Evolutionary conservation across 53 echinoderm and acorn worm genomes (phyloP).

Genomic region (Holothuria scabra): DNA sequence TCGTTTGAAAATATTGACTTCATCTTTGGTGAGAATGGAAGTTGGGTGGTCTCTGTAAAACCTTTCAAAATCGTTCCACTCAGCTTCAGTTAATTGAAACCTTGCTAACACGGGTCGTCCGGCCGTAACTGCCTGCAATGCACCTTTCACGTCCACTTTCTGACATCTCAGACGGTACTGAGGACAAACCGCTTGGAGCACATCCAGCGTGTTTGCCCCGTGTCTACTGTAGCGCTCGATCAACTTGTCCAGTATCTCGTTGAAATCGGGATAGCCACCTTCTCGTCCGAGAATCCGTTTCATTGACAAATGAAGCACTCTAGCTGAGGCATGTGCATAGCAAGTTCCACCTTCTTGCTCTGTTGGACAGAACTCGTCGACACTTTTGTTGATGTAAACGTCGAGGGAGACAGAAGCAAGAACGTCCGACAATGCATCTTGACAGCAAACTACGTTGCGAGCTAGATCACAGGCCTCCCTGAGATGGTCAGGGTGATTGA

Average conservation of each 20-base stretch:
- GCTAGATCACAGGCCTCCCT: constrained; percentile 36
- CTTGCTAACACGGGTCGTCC: neutral
- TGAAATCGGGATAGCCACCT: constrained; percentile 54
- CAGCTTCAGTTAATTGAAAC: neutral
- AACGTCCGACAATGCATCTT: constrained; percentile 28
- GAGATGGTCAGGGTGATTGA: constrained; percentile 49
- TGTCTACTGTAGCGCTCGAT: constrained; percentile 18
- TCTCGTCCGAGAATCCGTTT: constrained; percentile 50
- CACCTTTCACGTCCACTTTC: neutral
- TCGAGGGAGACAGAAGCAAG: constrained; percentile 35
- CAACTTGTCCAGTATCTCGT: neutral
- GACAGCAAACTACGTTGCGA: constrained; percentile 23
- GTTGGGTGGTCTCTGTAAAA: neutral
- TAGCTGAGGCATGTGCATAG: constrained; percentile 50
- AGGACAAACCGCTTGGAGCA: neutral
- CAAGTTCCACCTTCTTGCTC: constrained; percentile 39
- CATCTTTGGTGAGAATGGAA: neutral
- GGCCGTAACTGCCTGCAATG: neutral
- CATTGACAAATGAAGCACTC: constrained; percentile 39
- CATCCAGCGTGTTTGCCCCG: neutral
- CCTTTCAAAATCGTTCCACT: neutral
- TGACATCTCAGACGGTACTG: neutral
- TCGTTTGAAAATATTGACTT: neutral
- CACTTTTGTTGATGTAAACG: constrained; percentile 34
- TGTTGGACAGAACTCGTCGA: neutral